Evolutionary conservation across 2,113 vertebrate species (phyloP), one percentile per base, ranked within the genome.

Genomic region (Cololabis saira): DNA sequence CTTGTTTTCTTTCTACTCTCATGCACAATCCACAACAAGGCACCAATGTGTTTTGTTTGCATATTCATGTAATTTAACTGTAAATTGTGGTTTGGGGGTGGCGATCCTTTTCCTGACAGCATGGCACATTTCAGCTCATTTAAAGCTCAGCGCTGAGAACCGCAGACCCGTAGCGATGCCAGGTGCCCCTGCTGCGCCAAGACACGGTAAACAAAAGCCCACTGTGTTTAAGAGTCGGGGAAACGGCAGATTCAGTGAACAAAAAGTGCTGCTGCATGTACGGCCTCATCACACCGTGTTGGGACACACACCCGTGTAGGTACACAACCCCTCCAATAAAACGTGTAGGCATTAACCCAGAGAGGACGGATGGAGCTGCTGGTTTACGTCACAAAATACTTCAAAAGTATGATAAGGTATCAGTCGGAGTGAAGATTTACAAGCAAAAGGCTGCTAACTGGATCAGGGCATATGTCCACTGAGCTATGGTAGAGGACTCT

Each of bases 121-220:
- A 48, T 64, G 72, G 72, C 83, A 89, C 86, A 89, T 86, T 84
- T 90, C 74, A 69, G 71, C 67, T 75, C 75, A 69, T 83, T 87
- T 71, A 54, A 78, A 81, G 74, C 41, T 61, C 68, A 27, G 61
- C 42, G 9, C 78, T 57, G 74, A 83, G 82, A 90, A 82, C 86
- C 63, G 50, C 70, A n/a, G 71, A 59, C 61, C 84, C 67, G 71
- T 55, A 66, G 75, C 56, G 10, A 90, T 77, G 87, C 84, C 71
- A 76, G 17, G 17, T 11, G 9, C 52, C 65, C 74, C 62, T 16
- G 44, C 76, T 43, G 76, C 21, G 81, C 87, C 89, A 87, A 70
- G 41, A 67, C 57, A 14, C 24, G 2, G 62, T 74, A 86, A 90
- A 91, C 92, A 91, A 90, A 89, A 88, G 81, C 65, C 71, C 80